Percentiles rank a stretch among this genome's conserved stretches.
Evolutionary conservation across 1,140 invertebrate species (phyloP).

Genomic region (Orchestia grillus): DNA sequence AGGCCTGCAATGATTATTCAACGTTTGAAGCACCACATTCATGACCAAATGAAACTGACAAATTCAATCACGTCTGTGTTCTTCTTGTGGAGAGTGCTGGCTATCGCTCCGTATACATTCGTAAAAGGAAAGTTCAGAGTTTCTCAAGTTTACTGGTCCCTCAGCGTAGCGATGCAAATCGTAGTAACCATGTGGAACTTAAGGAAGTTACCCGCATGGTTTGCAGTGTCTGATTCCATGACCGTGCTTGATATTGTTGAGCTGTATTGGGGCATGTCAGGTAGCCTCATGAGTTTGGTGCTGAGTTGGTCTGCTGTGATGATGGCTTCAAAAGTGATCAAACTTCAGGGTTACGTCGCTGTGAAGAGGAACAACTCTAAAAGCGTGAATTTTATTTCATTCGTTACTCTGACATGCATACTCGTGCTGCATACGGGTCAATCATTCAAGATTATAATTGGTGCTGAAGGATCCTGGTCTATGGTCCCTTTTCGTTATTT

Average conservation of each 20-base stretch:
- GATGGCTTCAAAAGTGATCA: not conserved
- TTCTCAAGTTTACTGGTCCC: not conserved
- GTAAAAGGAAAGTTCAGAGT: not conserved
- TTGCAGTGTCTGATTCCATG: not conserved
- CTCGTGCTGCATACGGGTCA: not conserved
- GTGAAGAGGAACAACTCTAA: not conserved
- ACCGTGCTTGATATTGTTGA: not conserved
- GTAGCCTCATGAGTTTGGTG: not conserved
- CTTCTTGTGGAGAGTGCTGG: not conserved
- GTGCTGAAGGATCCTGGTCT: not conserved
- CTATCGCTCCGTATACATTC: not conserved
- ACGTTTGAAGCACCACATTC: not conserved
- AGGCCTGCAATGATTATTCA: not conserved
- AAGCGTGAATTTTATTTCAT: not conserved
- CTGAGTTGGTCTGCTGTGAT: not conserved
- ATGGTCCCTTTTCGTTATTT: not conserved
- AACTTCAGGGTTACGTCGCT: not conserved
- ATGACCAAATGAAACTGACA: not conserved
- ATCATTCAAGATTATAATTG: not conserved
- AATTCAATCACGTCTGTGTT: not conserved
- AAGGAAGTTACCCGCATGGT: not conserved
- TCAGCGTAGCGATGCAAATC: not conserved
- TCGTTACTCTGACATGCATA: not conserved
- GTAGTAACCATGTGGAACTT: not conserved
- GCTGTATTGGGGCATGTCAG: not conserved